Evolutionary conservation across 1,140 invertebrate species (phyloP).

Genomic region (Tetraneura akinire): DNA sequence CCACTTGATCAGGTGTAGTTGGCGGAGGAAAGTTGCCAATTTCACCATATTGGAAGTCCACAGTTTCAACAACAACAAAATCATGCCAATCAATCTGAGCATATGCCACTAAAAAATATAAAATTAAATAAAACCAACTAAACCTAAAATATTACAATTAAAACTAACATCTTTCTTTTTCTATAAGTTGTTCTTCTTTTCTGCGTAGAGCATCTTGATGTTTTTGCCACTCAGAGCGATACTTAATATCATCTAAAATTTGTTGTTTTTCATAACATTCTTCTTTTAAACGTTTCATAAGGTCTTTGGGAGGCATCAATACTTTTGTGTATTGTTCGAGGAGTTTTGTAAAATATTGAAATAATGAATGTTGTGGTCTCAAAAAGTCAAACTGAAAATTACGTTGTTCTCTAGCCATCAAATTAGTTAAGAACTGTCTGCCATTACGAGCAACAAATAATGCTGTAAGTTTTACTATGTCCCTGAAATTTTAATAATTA

Average conservation of each 20-base stretch:
- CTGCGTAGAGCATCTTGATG: constrained; percentile 90
- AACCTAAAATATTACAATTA: not conserved
- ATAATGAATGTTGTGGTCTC: constrained; percentile 95
- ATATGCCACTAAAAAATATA: constrained; percentile 74
- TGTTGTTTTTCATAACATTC: constrained; percentile 75
- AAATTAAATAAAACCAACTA: not conserved
- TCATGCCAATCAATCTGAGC: constrained; percentile 99
- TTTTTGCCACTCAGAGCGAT: constrained; percentile 93
- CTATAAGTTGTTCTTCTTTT: constrained; percentile 91
- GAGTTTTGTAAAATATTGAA: constrained; percentile 97
- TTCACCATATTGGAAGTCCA: constrained; percentile 89
- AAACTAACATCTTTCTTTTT: constrained; percentile 79
- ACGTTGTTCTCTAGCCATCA: constrained; percentile 97
- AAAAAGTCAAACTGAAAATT: constrained; percentile 99
- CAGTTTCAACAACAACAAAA: constrained; percentile 99
- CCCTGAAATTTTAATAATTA: constrained; percentile 65
- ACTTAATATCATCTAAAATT: constrained; percentile 88
- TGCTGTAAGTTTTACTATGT: constrained; percentile 97
- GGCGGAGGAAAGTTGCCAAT: constrained; percentile 94
- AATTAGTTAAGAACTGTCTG: constrained; percentile 93
- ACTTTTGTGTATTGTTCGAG: constrained; percentile 98
- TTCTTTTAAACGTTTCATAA: constrained; percentile 76
- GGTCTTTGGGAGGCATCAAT: constrained; percentile 89
- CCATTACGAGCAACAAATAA: constrained; percentile 99
- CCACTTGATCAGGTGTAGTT: constrained; percentile 95